A percentile compares a stretch with the other conserved stretches of the same genome.
Evolutionary conservation across 2,888 invertebrate species (phyloP).

Genomic region (Drosophila diplacantha): DNA sequence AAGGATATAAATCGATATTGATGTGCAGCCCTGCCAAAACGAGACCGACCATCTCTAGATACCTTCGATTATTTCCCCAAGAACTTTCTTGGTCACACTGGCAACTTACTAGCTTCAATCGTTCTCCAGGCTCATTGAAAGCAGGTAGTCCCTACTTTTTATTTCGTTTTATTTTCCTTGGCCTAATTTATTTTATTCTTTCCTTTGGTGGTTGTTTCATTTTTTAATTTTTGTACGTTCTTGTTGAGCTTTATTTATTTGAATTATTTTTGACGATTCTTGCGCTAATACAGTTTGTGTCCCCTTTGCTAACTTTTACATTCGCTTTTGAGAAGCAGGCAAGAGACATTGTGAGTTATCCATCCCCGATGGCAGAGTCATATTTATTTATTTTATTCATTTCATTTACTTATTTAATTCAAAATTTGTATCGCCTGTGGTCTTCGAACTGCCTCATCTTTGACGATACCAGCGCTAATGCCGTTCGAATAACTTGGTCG

Average conservation of each 20-base stretch:
- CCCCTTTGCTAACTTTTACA: too few relatives aligned
- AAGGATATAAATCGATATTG: background rate
- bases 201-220: background rate
- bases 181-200: background rate
- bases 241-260: background rate
- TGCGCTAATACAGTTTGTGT: too few relatives aligned
- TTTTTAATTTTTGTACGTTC: background rate
- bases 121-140: background rate
- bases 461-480: too few relatives aligned
- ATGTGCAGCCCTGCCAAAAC: background rate
- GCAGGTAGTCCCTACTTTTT: background rate
- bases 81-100: background rate
- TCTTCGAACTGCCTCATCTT: too few relatives aligned
- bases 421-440: too few relatives aligned
- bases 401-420: background rate
- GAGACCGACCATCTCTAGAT: background rate
- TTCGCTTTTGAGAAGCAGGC: too few relatives aligned
- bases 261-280: too few relatives aligned
- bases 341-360: too few relatives aligned
- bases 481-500: background rate
- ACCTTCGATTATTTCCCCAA: background rate
- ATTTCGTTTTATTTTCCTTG: background rate
- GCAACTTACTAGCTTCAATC: background rate
- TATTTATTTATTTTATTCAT: background rate
- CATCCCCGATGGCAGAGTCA: too few relatives aligned